Base-by-base conservation (phyloP, 2,797 vertebrate genomes). In the Morelia viridis region DNA sequence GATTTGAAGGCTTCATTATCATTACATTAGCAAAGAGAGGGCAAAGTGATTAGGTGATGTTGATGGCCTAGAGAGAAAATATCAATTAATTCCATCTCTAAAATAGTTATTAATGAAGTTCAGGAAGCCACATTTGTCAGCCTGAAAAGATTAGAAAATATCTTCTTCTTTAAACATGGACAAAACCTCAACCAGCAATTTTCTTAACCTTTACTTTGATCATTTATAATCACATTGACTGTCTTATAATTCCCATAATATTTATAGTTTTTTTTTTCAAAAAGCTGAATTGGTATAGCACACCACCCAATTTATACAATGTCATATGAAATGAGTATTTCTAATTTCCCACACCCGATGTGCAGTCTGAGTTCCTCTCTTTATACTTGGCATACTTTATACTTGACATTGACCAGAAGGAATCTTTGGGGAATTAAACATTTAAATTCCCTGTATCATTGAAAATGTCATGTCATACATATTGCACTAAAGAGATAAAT, bases 1-100 rank as follows among this genome's bases (percentile, higher is more conserved):
- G 85, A 68, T 92, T 62, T 92, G 92, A 93, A 90, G 19, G 56
- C 91, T 94, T 91, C 5, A 10, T 91, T 96, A 93, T 53, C 68
- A 85, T 93, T 56, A 93, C 89, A 91, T 94, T 93, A 94, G 88
- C 61, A 94, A 90, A 93, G 89, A 92, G 90, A 92, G 57, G 56
- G 57, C 57, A 90, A 92, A 95, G 22, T 46, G 56, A 89, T 92
- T 85, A 94, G 46, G 2, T 91, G 22, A 31, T 89, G 28, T 91
- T 76, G 24, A 65, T 92, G 83, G 50, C 84, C 89, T 95, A 85
- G 88, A 56, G 90, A 46, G 57, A 94, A 41, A 89, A 87, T 87
- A 86, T 87, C 76, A 94, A 61, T 93, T 92, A 50, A 35, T 91
- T 92, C 86, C 90, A 94, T 61, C 5, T 89, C 65, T 92, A 80